Conservation (phyloP, 2,888 invertebrate species). For the Netelia virgata region DNA sequence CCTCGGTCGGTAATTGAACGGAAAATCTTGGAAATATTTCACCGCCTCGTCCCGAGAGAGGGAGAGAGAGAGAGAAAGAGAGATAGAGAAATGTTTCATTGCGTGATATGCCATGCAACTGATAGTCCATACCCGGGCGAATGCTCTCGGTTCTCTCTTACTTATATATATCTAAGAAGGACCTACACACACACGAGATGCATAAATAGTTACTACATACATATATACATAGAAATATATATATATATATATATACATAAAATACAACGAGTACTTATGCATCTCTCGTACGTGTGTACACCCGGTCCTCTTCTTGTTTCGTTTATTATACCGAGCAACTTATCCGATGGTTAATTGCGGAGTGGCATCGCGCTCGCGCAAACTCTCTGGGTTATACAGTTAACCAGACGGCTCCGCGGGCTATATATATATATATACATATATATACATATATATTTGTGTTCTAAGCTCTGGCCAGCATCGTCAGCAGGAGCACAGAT, state of each 20-base stretch:
- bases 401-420: constrained; percentile 72
- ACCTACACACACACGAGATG: no score
- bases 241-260: no score
- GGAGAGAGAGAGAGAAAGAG: no score
- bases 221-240: no score
- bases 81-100: not conserved
- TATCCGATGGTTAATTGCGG: constrained; percentile 81
- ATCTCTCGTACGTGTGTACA: constrained; percentile 11
- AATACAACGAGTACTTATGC: no score
- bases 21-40: constrained; percentile 42
- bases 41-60: constrained; percentile 24
- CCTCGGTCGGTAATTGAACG: constrained; percentile 28
- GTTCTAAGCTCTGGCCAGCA: constrained; percentile 54
- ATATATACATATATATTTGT: constrained; percentile 24
- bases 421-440: constrained; percentile 19
- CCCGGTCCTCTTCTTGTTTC: constrained; percentile 74
- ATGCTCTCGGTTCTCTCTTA: not conserved
- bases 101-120: constrained; percentile 13
- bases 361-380: constrained; percentile 71
- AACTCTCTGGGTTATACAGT: constrained; percentile 77
- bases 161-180: not conserved
- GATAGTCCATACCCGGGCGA: not conserved
- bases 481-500: constrained; percentile 34
- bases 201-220: no score
- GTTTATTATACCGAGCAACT: constrained; percentile 79